phyloP scores from a whole-genome alignment of 23 tunicate species.

The Diplosoma virens region DNA sequence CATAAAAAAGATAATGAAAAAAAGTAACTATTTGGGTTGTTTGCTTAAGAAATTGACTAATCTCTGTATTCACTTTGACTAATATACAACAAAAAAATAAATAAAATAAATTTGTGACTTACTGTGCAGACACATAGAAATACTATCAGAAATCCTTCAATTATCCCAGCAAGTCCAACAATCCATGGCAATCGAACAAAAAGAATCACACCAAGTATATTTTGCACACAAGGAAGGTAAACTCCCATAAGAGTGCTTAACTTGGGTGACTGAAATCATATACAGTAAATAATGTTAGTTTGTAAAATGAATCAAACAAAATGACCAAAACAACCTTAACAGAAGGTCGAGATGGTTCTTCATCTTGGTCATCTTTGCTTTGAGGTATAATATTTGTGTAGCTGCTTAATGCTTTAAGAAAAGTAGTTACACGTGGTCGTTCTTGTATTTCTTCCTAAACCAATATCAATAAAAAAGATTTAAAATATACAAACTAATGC shows the following conservation, averaged over 20 bases:
- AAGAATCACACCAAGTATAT: slow-evolving; percentile 93
- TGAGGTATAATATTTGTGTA: slow-evolving; percentile 77
- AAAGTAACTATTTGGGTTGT: too few species aligned
- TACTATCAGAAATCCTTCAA: slow-evolving; percentile 71
- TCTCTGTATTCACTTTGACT: too few species aligned
- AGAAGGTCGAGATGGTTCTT: slow-evolving; percentile 64
- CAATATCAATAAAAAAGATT: too few species aligned
- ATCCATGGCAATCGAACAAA: slow-evolving; percentile 95
- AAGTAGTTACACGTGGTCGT: slow-evolving; percentile 77
- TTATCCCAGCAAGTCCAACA: slow-evolving; percentile 89
- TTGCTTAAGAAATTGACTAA: too few species aligned
- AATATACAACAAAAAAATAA: not conserved
- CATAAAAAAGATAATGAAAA: too few species aligned
- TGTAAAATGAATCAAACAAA: too few species aligned
- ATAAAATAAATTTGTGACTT: not conserved
- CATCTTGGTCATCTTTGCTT: slow-evolving; percentile 78
- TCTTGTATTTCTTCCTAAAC: slow-evolving; percentile 87
- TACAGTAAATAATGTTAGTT: too few species aligned
- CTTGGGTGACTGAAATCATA: slow-evolving; percentile 14
- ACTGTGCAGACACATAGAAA: slow-evolving; percentile 84
- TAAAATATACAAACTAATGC: too few species aligned
- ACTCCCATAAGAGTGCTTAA: slow-evolving; percentile 94
- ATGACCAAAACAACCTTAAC: too few species aligned
- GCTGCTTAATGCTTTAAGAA: slow-evolving; percentile 67
- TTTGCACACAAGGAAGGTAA: slow-evolving; percentile 90